Percentiles rank a stretch among this genome's conserved stretches.
Evolutionary conservation across 2,888 invertebrate species (phyloP).

Genomic region (Euproctis similis): DNA sequence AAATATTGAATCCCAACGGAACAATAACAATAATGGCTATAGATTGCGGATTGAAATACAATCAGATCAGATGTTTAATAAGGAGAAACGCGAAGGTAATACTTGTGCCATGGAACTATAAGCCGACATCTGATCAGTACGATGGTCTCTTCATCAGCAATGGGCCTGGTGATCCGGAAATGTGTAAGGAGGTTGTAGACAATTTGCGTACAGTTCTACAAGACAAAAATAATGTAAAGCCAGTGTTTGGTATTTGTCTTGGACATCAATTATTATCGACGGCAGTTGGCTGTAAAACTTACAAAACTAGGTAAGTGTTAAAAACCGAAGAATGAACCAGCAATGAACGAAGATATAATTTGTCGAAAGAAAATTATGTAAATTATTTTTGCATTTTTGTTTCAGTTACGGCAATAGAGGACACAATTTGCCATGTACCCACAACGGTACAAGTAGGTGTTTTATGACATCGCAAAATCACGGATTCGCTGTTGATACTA

Average conservation of each 20-base stretch:
- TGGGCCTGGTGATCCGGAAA: constrained; percentile 96
- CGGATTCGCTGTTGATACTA: constrained; percentile 91
- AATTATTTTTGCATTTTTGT: too few relatives aligned
- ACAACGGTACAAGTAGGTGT: constrained; percentile 89
- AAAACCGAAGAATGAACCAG: too few relatives aligned
- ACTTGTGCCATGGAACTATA: constrained; percentile 93
- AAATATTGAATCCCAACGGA: constrained; percentile 83
- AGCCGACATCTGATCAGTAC: constrained; percentile 79
- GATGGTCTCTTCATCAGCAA: constrained; percentile 98
- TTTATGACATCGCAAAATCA: constrained; percentile 99
- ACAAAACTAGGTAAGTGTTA: constrained; percentile 89
- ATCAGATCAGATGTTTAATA: constrained; percentile 94
- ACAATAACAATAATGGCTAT: constrained; percentile 88
- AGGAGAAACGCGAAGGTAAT: constrained; percentile 90
- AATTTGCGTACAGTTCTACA: constrained; percentile 80
- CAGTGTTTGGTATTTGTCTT: constrained; percentile 98
- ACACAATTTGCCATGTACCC: constrained; percentile 97
- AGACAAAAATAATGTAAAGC: constrained; percentile 75
- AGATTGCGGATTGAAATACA: constrained; percentile 97
- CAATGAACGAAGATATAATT: too few relatives aligned
- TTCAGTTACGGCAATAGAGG: constrained; percentile 97
- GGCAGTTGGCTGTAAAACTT: constrained; percentile 94
- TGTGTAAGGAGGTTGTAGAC: constrained; percentile 84
- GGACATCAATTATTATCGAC: constrained; percentile 96
- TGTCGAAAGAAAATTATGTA: too few relatives aligned